Evolutionary conservation across 2,113 vertebrate genomes (phyloP), one percentile per base, ranked within the genome.

Genomic region (Cygnus atratus): DNA sequence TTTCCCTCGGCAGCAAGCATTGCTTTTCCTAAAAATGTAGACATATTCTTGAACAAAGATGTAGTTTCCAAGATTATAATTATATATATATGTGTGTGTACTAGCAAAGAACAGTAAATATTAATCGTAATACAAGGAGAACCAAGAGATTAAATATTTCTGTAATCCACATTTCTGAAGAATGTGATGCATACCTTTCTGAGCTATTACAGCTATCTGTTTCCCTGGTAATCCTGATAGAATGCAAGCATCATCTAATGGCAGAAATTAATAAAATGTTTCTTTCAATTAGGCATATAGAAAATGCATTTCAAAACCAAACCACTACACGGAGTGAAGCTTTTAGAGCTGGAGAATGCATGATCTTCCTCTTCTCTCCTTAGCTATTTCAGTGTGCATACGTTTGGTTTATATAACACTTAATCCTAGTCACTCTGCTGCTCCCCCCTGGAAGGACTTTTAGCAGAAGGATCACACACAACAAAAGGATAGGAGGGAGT

Each of bases 281-380:
- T 85, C 7, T 81, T 91, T 95, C 71, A 55, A 66, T 95, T 62
- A 80, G 26, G 22, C 11, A 21, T 46, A 35, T 24, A 46, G 24
- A 94, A 93, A 95, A 95, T 88, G 11, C 13, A 31, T 83, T 95
- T 94, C n/a, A 67, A 84, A 91, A 78, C 13, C 33, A 82, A 92
- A 11, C 10, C 22, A 90, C 20, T 13, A 57, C 9, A 71, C 0
- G 0, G 10, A 75, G 12, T 5, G 1, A 12, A 65, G 43, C 12
- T 87, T 93, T 68, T 72, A 68, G 26, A 93, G 13, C 39, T 4
- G 3, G 29, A 76, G 28, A 75, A 2, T 13, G 7, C 37, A 22
- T 61, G 25, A 68, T 52, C 25, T 57, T 86, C 76, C 43, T 88
- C 24, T 66, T 83, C 43, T 74, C 41, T 54, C 25, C 11, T 77